These are phyloP conservation scores for Poecile montanus DNA, from an alignment of 2,797 vertebrate species.

Conservation along the genomic window DNA sequence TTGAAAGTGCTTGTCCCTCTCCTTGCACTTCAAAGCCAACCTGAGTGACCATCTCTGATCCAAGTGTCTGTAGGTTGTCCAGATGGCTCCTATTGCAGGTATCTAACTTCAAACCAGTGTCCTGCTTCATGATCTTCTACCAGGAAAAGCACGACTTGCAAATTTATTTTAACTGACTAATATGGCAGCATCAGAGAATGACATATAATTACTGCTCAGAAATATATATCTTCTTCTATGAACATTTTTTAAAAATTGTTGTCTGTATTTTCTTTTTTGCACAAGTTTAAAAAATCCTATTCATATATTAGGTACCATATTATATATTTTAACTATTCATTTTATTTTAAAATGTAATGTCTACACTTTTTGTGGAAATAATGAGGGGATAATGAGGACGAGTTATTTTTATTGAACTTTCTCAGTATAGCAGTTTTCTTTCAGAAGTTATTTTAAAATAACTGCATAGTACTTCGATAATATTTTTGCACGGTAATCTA, in stretches of 20 bases:
- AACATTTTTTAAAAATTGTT: background rate
- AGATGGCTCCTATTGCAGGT: background rate
- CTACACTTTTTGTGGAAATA: background rate
- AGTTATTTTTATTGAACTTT: background rate
- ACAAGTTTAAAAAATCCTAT: background rate
- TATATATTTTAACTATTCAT: background rate
- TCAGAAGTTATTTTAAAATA: background rate
- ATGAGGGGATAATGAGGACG: rapidly evolving
- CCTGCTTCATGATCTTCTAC: background rate
- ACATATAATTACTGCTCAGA: background rate
- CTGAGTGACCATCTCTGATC: background rate
- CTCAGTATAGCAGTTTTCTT: background rate
- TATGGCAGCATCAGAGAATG: background rate
- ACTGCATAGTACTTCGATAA: background rate
- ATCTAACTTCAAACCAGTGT: background rate
- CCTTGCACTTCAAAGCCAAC: background rate
- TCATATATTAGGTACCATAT: background rate
- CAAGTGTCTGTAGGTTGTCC: background rate
- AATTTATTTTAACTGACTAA: background rate
- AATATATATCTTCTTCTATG: background rate
- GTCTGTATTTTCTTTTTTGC: background rate
- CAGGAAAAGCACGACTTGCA: background rate
- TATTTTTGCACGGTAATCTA: background rate
- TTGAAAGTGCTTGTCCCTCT: background rate
- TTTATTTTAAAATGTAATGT: background rate